Evolutionary conservation across 1,140 invertebrate species (phyloP).

Genomic region (Caenorhabditis remanei): DNA sequence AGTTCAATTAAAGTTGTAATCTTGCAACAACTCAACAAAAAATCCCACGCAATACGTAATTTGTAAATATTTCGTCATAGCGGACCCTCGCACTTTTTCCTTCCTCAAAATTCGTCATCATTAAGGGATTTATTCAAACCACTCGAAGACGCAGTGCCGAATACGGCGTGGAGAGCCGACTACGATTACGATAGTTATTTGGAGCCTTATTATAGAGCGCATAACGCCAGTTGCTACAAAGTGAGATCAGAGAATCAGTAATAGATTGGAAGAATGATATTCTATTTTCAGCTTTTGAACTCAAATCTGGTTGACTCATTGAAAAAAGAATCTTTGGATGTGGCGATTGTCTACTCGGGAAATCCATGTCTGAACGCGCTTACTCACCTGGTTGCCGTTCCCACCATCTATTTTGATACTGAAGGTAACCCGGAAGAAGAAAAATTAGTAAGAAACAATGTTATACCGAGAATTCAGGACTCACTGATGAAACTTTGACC

Average conservation of each 20-base stretch:
- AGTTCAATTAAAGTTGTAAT: neutral
- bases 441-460: neutral
- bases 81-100: neutral
- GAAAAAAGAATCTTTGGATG: constrained; percentile 73
- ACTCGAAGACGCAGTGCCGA: constrained; percentile 70
- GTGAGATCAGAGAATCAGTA: constrained; percentile 57
- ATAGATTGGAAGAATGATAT: neutral
- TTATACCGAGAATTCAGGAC: constrained; percentile 63
- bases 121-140: constrained; percentile 71
- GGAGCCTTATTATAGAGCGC: constrained; percentile 74
- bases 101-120: constrained; percentile 30
- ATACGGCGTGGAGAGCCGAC: constrained; percentile 70
- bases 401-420: constrained; percentile 75
- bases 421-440: constrained; percentile 55
- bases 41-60: constrained; percentile 31
- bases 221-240: constrained; percentile 76
- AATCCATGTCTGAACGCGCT: constrained; percentile 76
- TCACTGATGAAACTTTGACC: constrained; percentile 75
- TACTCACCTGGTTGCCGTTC: constrained; percentile 72
- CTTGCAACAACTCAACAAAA: neutral
- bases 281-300: constrained; percentile 73
- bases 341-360: constrained; percentile 75
- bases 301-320: constrained; percentile 76
- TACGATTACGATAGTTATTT: constrained; percentile 71
- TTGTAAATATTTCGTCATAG: constrained; percentile 20